phyloP scores from a whole-genome alignment of 2,888 invertebrate species.

The Cartodere bifasciata region DNA sequence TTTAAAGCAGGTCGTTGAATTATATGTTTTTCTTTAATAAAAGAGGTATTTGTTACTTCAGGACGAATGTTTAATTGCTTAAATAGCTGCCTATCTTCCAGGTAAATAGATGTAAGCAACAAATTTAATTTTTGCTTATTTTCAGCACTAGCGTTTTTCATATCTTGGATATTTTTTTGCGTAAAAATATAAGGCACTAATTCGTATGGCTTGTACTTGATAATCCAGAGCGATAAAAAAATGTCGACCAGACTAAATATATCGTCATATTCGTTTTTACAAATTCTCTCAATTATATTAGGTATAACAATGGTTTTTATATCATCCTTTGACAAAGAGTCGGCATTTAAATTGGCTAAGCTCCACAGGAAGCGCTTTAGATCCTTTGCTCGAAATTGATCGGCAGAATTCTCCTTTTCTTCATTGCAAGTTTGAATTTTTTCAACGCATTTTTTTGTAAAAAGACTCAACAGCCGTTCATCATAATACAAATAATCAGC shows the following conservation, averaged over 20 bases:
- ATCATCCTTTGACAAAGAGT: constrained; percentile 17
- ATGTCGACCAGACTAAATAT: constrained; percentile 27
- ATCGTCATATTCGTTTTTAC: constrained; percentile 22
- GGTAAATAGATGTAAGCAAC: constrained; percentile 30
- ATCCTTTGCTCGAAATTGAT: constrained; percentile 32
- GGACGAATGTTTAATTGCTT: constrained; percentile 22
- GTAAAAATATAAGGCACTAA: constrained; percentile 25
- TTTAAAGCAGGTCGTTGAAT: constrained; percentile 25
- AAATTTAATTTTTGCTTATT: constrained; percentile 27
- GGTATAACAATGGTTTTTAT: constrained; percentile 26
- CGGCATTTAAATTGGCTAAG: constrained; percentile 28
- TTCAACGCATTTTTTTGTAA: constrained; percentile 24
- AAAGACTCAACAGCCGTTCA: constrained; percentile 23
- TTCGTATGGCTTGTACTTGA: constrained; percentile 26
- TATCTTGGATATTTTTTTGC: constrained; percentile 12
- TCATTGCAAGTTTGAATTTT: constrained; percentile 17
- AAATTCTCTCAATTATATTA: constrained; percentile 22
- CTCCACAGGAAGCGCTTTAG: constrained; percentile 36
- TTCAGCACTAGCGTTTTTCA: constrained; percentile 15
- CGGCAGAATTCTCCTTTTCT: constrained; percentile 16
- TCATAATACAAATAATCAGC: constrained; percentile 32
- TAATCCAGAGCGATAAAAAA: constrained; percentile 33
- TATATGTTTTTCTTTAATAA: constrained; percentile 22
- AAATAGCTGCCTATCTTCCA: constrained; percentile 29
- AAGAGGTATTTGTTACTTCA: constrained; percentile 11